These are phyloP conservation scores for Colostygia pectinataria DNA, from an alignment of 2,888 invertebrate species.

Conservation along the genomic window DNA sequence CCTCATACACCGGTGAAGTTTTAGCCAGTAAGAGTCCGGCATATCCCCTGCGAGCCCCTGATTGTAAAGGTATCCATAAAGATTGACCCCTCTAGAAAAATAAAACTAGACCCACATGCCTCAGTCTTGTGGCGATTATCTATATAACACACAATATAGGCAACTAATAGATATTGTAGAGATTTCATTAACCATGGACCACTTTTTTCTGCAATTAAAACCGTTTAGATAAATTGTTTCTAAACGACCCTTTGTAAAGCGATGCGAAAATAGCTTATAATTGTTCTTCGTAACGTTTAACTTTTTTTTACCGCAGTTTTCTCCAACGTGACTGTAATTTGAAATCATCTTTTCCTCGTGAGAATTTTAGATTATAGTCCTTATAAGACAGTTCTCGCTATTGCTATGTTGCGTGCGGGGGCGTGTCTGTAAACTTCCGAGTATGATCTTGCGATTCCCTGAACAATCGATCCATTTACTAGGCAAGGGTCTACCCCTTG, in stretches of 20 bases:
- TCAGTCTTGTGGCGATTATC: not conserved
- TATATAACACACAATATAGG: not conserved
- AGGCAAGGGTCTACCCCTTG: no score
- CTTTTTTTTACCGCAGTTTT: constrained; percentile 19
- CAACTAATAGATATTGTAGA: not conserved
- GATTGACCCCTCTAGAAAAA: no score
- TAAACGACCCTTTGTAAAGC: constrained; percentile 16
- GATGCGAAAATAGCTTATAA: constrained; percentile 21
- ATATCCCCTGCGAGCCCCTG: no score
- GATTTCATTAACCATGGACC: not conserved
- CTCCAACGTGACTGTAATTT: constrained; percentile 23
- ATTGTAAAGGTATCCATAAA: no score
- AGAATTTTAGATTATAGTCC: constrained; percentile 17
- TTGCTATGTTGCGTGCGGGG: constrained; percentile 6
- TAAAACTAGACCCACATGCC: no score
- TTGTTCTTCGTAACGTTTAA: constrained; percentile 16
- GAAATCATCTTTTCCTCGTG: constrained; percentile 19
- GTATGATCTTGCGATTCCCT: no score
- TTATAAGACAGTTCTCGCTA: constrained; percentile 10
- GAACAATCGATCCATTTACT: no score
- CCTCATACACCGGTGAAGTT: not conserved
- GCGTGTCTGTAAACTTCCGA: constrained; percentile 8
- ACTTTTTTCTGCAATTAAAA: constrained; percentile 12
- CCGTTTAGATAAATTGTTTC: constrained; percentile 16
- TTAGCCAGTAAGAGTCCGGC: no score